Base-by-base conservation (phyloP, 2,888 invertebrate species). In the Holacanthella duospinosa region DNA sequence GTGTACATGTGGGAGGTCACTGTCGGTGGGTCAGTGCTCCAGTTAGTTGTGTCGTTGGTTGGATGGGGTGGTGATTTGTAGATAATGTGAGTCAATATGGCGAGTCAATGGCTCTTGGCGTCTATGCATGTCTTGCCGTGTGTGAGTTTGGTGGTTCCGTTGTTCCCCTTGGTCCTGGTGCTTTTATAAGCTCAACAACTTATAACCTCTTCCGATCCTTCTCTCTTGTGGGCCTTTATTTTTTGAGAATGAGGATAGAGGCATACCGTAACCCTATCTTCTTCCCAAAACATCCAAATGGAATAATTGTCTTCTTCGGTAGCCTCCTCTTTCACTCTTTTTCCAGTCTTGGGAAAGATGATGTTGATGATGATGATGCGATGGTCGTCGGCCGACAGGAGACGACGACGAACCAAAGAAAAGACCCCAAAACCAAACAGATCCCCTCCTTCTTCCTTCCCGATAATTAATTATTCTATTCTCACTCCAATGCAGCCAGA, bases 81-180 rank as follows among this genome's bases (percentile, higher is more conserved):
- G 36, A 36, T 36, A 48, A 21, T 48, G 48, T 63, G 61, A 64
- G 68, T 71, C 68, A 68, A 68, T 67, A 69, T 70, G 68, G 71
- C 68, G 69, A 71, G 71, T 70, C 67, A 71, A 70, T 71, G 71
- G 64, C 66, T 68, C 66, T 66, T 68, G 66, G 66, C 67, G 67
- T 67, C 67, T 63, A 68, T n/a, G n/a, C n/a, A n/a, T 63, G 65
- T 66, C 54, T 60, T 43, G 29, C 44, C 59, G 29, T 48, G 48
- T n/a, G 48, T 48, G 48, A 16, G 48, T n/a, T 36, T 16, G 36
- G 36, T 36, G 36, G 36, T 36, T 36, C 36, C 36, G 36, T n/a
- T n/a, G n/a, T 36, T 36, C 36, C 36, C 36, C 36, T 36, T 36
- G 9, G 16, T 36, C 16, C 16, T 36, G 9, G 9, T 36, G 9